Base-by-base conservation (phyloP, 2,113 vertebrate genomes). In the Percina caprodes region DNA sequence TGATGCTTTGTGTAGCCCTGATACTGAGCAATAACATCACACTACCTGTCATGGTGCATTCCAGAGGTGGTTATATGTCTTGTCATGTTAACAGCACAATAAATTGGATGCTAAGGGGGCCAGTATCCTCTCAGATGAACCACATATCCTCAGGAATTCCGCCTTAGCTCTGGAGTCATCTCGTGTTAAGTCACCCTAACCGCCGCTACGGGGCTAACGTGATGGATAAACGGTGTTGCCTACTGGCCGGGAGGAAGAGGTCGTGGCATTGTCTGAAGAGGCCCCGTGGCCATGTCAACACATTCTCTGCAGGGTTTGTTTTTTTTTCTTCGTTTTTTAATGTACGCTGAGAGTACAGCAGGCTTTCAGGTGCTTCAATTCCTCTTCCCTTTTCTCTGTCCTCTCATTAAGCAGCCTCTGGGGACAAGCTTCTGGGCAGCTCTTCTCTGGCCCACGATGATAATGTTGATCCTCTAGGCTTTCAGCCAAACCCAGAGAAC, bases 401-500 rank as follows among this genome's bases (percentile, higher is more conserved):
- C 77, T 83, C 86, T 89, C 78, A 91, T 89, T 89, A 84, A 85
- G 71, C 72, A 65, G 70, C 86, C 89, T 88, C 69, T 67, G 78
- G 89, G 85, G 86, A 89, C 86, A 78, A 71, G 63, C 81, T 86
- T 86, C 81, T 84, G 82, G 86, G 75, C 67, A 91, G 77, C 86
- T 88, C 69, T 45, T 74, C 65, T 77, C 73, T 81, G 83, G 78
- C 77, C 83, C 73, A 71, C 85, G 77, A 93, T 86, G 84, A 89
- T 86, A 78, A 85, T 86, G 86, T 91, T 91, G 93, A 90, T 93
- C 87, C 86, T 90, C 65, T 59, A 75, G 88, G 88, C 90, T 89
- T 79, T 63, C 62, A 84, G 84, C 84, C 89, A 89, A 85, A 82
- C 51, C 54, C 48, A 26, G 67, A 67, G 63, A 88, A 75, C 59